Percentiles rank a stretch among this genome's conserved stretches.
phyloP scores from a whole-genome alignment of 1,140 invertebrate genomes.

The Bicyclus anynana region DNA sequence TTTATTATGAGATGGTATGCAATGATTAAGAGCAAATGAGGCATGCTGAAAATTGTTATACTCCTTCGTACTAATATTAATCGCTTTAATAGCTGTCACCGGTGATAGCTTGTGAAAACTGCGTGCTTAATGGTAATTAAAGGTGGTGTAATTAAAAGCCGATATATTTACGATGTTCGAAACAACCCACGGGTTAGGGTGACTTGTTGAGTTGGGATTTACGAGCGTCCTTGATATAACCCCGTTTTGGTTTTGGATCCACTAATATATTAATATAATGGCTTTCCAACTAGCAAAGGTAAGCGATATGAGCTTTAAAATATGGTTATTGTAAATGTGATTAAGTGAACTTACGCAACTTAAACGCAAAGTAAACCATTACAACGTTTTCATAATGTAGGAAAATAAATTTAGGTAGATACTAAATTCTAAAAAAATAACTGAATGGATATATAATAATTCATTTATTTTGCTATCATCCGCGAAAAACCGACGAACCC shows the following conservation, averaged over 20 bases:
- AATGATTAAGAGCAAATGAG: background rate
- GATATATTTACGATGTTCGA: conserved; percentile 61
- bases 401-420: no score
- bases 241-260: conserved; percentile 28
- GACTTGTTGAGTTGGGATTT: conserved; percentile 42
- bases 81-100: conserved; percentile 14
- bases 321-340: no score
- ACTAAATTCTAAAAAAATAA: no score
- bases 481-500: no score
- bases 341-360: no score
- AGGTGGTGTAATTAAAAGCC: conserved; percentile 61
- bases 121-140: conserved; percentile 56
- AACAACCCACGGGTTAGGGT: conserved; percentile 45
- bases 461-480: no score
- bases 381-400: no score
- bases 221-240: conserved; percentile 56
- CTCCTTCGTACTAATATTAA: conserved; percentile 6
- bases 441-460: no score
- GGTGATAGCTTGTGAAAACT: conserved; percentile 18
- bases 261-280: background rate
- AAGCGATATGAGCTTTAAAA: no score
- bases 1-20: no score
- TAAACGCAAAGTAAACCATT: no score
- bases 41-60: background rate
- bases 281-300: no score